Evolutionary conservation across 2,113 vertebrate species (phyloP).

Genomic region (Lamprologus lemairii): DNA sequence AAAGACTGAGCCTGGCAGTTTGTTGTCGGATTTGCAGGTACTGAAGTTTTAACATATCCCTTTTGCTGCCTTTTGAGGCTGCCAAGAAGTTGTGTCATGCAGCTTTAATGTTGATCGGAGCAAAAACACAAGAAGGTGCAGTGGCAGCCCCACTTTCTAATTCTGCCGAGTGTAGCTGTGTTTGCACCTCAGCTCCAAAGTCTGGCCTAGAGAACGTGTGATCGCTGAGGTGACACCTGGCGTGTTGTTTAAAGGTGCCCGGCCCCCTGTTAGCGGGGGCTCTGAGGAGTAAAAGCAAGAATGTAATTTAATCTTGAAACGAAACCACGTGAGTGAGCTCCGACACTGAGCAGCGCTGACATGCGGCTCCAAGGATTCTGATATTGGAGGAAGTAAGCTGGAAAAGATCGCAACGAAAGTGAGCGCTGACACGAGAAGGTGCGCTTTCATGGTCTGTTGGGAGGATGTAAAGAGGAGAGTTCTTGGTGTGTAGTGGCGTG

Average conservation of each 20-base stretch:
- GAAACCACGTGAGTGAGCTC: background rate
- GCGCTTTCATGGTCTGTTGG: background rate
- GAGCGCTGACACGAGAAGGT: background rate
- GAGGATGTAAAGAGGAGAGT: background rate
- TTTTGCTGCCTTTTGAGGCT: background rate
- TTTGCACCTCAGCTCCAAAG: background rate
- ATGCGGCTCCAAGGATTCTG: background rate
- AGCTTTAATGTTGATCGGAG: background rate
- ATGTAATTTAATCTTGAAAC: slow-evolving; percentile 4
- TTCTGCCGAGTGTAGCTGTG: background rate
- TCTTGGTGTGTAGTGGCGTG: background rate
- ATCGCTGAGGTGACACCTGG: background rate
- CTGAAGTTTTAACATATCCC: background rate
- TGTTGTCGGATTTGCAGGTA: background rate
- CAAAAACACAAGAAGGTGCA: background rate
- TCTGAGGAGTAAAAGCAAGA: background rate
- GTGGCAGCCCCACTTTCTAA: background rate
- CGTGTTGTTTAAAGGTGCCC: background rate
- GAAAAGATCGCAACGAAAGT: background rate
- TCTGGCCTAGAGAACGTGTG: background rate
- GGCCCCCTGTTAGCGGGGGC: background rate
- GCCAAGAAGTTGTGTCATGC: background rate
- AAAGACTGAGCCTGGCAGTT: background rate
- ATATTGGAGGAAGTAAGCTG: background rate
- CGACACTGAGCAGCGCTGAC: background rate